Percentiles rank a stretch among this genome's conserved stretches.
These are phyloP conservation scores for Heterodera schachtii DNA, from an alignment of 1,140 invertebrate genomes.

Conservation along the genomic window DNA sequence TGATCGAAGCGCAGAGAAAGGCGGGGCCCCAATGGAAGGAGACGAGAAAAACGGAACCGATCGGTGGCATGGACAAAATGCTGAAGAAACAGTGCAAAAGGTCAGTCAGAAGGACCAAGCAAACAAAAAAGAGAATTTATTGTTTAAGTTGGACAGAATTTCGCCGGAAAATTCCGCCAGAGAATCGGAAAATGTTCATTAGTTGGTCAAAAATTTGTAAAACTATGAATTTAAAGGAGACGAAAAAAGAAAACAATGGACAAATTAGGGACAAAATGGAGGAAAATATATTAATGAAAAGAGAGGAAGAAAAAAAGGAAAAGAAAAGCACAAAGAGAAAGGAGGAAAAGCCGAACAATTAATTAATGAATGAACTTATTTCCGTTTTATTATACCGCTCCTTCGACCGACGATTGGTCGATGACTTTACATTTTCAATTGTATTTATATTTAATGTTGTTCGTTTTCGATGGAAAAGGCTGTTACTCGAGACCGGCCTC, in stretches of 20 bases:
- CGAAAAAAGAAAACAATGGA: neutral
- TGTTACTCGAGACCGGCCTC: too few species aligned
- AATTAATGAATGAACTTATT: neutral
- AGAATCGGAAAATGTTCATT: neutral
- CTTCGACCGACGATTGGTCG: too few species aligned
- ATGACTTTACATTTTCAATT: too few species aligned
- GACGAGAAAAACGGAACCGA: neutral
- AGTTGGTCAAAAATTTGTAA: constrained; percentile 3
- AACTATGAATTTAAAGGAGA: neutral
- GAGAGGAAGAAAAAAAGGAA: neutral
- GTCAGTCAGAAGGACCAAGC: neutral
- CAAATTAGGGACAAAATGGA: neutral
- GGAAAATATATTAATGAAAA: neutral
- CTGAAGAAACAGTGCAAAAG: neutral
- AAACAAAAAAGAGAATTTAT: neutral
- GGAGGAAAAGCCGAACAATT: neutral
- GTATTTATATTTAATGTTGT: too few species aligned
- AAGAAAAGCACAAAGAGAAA: neutral
- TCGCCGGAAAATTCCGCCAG: neutral
- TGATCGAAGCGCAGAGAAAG: neutral
- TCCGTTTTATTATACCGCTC: too few species aligned
- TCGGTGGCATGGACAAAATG: neutral
- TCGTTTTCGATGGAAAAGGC: too few species aligned
- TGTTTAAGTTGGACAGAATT: neutral
- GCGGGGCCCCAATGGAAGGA: neutral